Evolutionary conservation across 2,888 invertebrate species (phyloP).

Genomic region (Meghimatium bilineatum): DNA sequence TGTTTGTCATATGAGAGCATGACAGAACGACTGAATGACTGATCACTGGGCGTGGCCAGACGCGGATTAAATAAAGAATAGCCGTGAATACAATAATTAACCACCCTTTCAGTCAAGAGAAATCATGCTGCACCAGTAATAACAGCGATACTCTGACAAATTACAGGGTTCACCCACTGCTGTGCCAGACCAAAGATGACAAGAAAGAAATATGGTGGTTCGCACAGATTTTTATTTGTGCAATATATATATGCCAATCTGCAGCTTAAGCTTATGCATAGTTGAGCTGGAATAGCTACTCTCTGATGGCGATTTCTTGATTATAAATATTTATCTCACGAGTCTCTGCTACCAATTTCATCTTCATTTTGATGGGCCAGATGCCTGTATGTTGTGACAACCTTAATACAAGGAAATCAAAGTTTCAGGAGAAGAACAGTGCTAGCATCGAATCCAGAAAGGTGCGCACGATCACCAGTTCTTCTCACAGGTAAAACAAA

Average conservation of each 20-base stretch:
- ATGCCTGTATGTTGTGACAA: slow-evolving; percentile 23
- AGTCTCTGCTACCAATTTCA: neutral
- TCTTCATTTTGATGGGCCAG: neutral
- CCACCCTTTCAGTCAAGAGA: neutral
- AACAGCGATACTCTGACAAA: slow-evolving; percentile 1
- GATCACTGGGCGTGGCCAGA: neutral
- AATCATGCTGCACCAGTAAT: neutral
- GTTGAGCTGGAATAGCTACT: neutral
- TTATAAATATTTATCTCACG: slow-evolving; percentile 24
- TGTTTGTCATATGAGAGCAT: neutral
- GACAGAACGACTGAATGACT: neutral
- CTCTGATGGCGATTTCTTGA: neutral
- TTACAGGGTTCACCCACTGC: neutral
- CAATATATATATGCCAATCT: slow-evolving; percentile 16
- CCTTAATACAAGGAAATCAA: neutral
- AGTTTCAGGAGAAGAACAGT: neutral
- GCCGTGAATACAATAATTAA: neutral
- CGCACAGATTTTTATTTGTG: slow-evolving; percentile 20
- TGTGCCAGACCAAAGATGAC: neutral
- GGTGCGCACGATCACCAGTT: slow-evolving; percentile 32
- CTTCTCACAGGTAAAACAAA: slow-evolving; percentile 43
- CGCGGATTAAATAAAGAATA: slow-evolving; percentile 1
- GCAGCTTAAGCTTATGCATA: neutral
- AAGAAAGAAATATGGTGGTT: neutral
- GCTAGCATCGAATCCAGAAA: slow-evolving; percentile 21